Base-by-base conservation (phyloP, 1,140 invertebrate species). In the Lutraria rhynchaena region DNA sequence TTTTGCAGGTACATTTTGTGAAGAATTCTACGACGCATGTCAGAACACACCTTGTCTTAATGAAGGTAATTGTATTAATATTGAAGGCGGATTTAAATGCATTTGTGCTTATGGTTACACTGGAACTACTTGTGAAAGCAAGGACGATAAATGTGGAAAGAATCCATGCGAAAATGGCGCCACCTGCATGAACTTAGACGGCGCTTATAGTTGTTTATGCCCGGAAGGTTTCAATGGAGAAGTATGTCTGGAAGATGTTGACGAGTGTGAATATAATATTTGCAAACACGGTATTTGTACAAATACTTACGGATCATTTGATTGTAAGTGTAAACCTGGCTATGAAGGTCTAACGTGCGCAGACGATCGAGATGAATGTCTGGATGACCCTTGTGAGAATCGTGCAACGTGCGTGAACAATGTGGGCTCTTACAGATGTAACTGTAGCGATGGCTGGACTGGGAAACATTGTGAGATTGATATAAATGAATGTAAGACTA, bases 271-370 rank as follows among this genome's bases (percentile, higher is more conserved):
- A 7, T 71, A 71, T 22, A 94, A 93, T 24, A 94, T 98, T 0
- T 99, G 98, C 87, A 93, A 95, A 82, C 99, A 99, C 91, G 96
- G 95, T 29, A 95, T 96, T 75, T 99, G 98, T 90, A 94, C 96
- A 29, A 97, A 99, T 91, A 93, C 95, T 78, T 94, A 98, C 70
- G 74, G 57, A 11, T 75, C 65, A 22, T 88, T 86, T 67, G 46
- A n/a, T 49, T 88, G 86, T 75, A 29, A 65, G 13, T 88, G 86
- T 82, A 96, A 97, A 3, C 97, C 97, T 86, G 98, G 98, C 49
- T 99, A 98, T 92, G 96, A 96, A 2, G 98, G 98, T 71, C 94
- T 95, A 84, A 95, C 95, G 84, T 99, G 98, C 92, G 98, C 99
- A 93, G 31, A 63, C 19, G 69, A 82, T 19, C 71, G 82, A 0